Evolutionary conservation across 2,113 vertebrate species (phyloP).

Genomic region (Bufo gargarizans): DNA sequence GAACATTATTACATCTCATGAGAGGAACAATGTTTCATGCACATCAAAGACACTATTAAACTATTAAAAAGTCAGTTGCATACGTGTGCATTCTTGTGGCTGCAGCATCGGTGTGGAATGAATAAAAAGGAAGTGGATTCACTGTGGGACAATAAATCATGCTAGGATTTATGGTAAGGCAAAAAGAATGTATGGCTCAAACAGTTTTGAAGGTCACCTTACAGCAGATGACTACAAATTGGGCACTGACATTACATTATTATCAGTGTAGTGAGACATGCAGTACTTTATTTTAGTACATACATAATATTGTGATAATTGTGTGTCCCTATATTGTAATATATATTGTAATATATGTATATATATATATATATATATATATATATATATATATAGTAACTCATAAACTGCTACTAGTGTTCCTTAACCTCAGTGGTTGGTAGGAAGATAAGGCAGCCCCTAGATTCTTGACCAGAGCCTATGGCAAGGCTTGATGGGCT

Average conservation of each 20-base stretch:
- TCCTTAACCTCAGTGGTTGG: too few species aligned
- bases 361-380: too few species aligned
- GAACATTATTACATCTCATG: not conserved
- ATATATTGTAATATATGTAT: too few species aligned
- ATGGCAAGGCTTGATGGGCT: too few species aligned
- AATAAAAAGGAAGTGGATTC: not conserved
- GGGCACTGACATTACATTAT: not conserved
- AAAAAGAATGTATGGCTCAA: not conserved
- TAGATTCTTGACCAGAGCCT: too few species aligned
- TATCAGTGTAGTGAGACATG: not conserved
- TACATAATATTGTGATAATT: not conserved
- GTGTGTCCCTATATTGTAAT: too few species aligned
- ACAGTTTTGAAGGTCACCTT: not conserved
- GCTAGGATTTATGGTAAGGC: not conserved
- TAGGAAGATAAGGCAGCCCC: too few species aligned
- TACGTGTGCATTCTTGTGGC: not conserved
- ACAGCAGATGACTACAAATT: not conserved
- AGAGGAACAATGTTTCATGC: not conserved
- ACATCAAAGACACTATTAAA: not conserved
- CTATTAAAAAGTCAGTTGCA: too few species aligned
- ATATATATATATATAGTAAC: too few species aligned
- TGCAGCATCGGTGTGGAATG: not conserved
- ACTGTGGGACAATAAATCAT: not conserved
- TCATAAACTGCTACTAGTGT: too few species aligned
- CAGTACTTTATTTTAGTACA: not conserved